Evolutionary conservation across 37 sponge, comb jelly and placozoan species (phyloP).

Genomic region (Geodia barretti): DNA sequence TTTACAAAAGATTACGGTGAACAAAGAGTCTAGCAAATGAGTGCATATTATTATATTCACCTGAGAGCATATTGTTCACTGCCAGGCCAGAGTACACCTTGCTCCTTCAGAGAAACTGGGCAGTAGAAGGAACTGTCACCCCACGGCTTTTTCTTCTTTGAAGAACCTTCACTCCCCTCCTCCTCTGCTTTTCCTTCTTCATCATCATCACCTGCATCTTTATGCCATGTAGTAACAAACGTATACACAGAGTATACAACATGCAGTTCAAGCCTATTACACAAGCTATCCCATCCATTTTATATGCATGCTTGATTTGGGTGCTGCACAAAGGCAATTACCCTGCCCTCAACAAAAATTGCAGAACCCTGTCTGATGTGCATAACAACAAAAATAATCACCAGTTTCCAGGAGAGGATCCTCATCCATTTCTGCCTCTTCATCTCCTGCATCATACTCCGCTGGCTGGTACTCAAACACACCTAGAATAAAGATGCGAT

Average conservation of each 20-base stretch:
- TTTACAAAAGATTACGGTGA: too few species aligned
- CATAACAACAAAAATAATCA: neutral
- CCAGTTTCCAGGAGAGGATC: constrained; percentile 55
- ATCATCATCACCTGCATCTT: too few species aligned
- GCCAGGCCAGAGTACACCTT: constrained; percentile 82
- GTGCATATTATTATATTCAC: constrained; percentile 9
- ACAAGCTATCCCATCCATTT: too few species aligned
- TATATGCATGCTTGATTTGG: too few species aligned
- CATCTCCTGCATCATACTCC: constrained; percentile 56
- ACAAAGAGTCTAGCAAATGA: too few species aligned
- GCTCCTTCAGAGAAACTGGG: constrained; percentile 88
- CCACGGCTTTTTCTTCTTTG: constrained; percentile 72
- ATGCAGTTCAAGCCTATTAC: too few species aligned
- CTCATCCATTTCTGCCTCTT: constrained; percentile 78
- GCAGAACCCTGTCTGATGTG: too few species aligned
- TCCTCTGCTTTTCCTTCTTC: constrained; percentile 58
- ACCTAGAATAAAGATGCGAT: constrained; percentile 20
- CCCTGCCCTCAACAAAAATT: too few species aligned
- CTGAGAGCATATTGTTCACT: constrained; percentile 35
- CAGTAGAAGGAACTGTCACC: constrained; percentile 91
- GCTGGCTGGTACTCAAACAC: constrained; percentile 36
- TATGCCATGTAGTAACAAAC: neutral
- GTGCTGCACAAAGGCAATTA: too few species aligned
- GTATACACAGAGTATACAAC: neutral
- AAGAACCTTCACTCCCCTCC: constrained; percentile 38